These are phyloP conservation scores for Acheta domesticus DNA, from an alignment of 2,888 invertebrate genomes.

Conservation along the genomic window DNA sequence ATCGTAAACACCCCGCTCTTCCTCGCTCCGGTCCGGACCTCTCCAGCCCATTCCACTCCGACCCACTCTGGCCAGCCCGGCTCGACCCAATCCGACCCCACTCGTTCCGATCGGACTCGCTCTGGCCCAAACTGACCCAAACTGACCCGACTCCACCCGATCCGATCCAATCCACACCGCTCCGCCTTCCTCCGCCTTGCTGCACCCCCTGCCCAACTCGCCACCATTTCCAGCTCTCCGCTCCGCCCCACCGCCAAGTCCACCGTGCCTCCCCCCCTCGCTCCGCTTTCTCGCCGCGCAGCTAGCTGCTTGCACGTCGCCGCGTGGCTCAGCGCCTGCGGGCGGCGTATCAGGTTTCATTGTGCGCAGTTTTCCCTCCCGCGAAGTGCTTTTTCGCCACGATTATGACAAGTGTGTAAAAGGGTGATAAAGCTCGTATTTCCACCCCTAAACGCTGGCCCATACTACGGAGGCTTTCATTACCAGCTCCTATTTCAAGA, in stretches of 20 bases:
- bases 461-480: constrained; percentile 3
- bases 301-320: neutral
- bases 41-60: too few relatives aligned
- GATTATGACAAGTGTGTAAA: constrained; percentile 9
- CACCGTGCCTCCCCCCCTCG: neutral
- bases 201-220: neutral
- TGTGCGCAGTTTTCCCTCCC: neutral
- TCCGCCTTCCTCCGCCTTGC: too few relatives aligned
- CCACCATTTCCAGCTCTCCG: neutral
- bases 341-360: neutral
- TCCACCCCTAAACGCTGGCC: neutral
- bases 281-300: neutral
- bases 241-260: neutral
- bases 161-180: too few relatives aligned
- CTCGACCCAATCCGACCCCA: too few relatives aligned
- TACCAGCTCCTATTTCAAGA: neutral
- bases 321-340: too few relatives aligned
- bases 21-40: too few relatives aligned
- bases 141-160: too few relatives aligned
- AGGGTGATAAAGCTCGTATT: constrained; percentile 5
- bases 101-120: too few relatives aligned
- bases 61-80: too few relatives aligned
- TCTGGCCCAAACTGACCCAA: too few relatives aligned
- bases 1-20: too few relatives aligned
- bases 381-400: constrained; percentile 10